A percentile compares a stretch with the other conserved stretches of the same genome.
Evolutionary conservation across 1,140 invertebrate species (phyloP).

Genomic region (Macrobrachium rosenbergii): DNA sequence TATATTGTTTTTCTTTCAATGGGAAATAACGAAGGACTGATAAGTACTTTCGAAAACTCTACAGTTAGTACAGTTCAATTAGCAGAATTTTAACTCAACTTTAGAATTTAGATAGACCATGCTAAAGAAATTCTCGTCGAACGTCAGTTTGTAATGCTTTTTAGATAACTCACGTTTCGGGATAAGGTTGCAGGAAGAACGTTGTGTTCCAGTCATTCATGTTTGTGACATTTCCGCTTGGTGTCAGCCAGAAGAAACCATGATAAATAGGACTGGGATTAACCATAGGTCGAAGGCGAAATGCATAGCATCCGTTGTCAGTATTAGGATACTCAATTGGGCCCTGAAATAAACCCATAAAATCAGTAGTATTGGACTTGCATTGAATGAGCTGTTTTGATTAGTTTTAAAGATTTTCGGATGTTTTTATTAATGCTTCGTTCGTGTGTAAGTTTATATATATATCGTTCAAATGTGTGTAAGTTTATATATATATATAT

Average conservation of each 20-base stretch:
- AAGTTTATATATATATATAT: too few species aligned
- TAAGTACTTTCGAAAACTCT: too few species aligned
- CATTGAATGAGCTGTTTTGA: too few species aligned
- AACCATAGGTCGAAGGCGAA: not conserved
- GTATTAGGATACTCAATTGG: slow-evolving; percentile 11
- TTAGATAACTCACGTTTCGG: not conserved
- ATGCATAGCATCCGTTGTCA: slow-evolving; percentile 10
- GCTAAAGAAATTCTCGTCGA: not conserved
- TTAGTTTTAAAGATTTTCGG: not conserved
- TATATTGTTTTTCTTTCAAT: too few species aligned
- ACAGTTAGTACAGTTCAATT: too few species aligned
- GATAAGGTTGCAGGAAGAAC: slow-evolving; percentile 21
- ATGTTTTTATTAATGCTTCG: too few species aligned
- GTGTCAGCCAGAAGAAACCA: not conserved
- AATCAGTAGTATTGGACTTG: not conserved
- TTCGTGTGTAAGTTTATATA: too few species aligned
- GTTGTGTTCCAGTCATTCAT: slow-evolving; percentile 32
- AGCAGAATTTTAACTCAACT: too few species aligned
- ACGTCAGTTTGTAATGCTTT: not conserved
- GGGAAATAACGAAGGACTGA: too few species aligned
- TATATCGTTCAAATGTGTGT: too few species aligned
- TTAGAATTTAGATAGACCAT: too few species aligned
- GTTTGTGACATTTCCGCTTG: slow-evolving; percentile 20
- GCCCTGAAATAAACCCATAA: slow-evolving; percentile 5
- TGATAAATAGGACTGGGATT: not conserved